phyloP scores from a whole-genome alignment of 2,113 vertebrate genomes.

The Tetrax tetrax region DNA sequence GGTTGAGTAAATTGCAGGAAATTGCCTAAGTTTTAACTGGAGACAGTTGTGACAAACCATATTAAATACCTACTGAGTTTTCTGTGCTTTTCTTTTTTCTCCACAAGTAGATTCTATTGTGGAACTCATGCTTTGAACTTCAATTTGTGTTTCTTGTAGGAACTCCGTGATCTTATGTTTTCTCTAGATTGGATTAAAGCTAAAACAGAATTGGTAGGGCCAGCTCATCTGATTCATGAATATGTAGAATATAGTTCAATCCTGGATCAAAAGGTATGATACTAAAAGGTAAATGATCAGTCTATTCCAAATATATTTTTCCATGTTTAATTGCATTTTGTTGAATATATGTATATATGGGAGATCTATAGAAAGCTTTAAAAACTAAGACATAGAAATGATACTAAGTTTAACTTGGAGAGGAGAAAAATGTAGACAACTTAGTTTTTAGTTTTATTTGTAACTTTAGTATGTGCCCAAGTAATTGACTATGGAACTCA shows the following conservation, averaged over 20 bases:
- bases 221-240: slow-evolving; percentile 94
- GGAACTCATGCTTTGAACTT: background rate
- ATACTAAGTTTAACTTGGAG: background rate
- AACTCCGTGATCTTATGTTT: slow-evolving; percentile 90
- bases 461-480: background rate
- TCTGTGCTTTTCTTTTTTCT: background rate
- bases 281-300: slow-evolving; percentile 26
- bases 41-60: accelerated
- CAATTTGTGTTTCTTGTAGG: slow-evolving; percentile 75
- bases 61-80: background rate
- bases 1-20: background rate
- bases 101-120: background rate
- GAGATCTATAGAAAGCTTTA: background rate
- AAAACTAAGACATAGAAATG: background rate
- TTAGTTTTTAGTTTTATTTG: background rate
- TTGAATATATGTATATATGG: background rate
- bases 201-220: slow-evolving; percentile 88
- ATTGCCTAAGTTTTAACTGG: background rate
- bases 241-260: slow-evolving; percentile 87
- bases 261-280: slow-evolving; percentile 90
- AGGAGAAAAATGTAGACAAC: background rate
- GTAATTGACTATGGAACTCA: background rate
- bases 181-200: slow-evolving; percentile 94
- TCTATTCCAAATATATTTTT: background rate
- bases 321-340: background rate